Evolutionary conservation across 2,797 vertebrate species (phyloP), one percentile per base, ranked within the genome.

Genomic region (Scleropages formosus): DNA sequence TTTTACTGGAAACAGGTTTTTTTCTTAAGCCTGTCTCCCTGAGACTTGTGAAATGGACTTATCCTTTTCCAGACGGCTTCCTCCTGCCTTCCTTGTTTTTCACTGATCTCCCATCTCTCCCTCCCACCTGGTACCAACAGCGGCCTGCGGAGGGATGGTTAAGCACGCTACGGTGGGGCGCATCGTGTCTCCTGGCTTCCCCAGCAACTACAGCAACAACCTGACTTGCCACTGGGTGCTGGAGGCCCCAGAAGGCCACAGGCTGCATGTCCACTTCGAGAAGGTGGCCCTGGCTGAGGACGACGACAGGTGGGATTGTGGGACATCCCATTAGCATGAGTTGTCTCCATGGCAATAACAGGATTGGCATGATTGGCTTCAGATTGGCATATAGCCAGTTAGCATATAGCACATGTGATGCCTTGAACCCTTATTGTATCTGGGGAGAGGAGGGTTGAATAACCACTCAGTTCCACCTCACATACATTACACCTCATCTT

Each of bases 201-300:
- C 97, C 0, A 94, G 95, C 77, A 99, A 97, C 92, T 99, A 99
- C 88, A 99, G 96, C 93, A 98, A 96, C 94, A 99, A 98, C 85
- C 87, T 98, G 85, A 99, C 98, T 0, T 99, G 98, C 84, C 96
- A 98, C 82, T 99, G 97, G 97, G 91, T 98, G 80, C 90, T 98
- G 80, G 96, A 98, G 85, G 96, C 96, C 0, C 95, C 95, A 0
- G 79, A 91, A 1, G 91, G 89, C 72, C 95, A 98, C 51, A 89
- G 93, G 75, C 89, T 99, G 6, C 98, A 99, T 68, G 82, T 99
- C 70, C 98, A 99, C 90, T 99, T 99, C 0, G 97, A 98, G 90
- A 99, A 99, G 88, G 96, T 99, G 78, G 94, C 96, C 0, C 86
- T 98, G 90, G 96, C 96, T 0, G 97, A 99, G 84, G 98, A 99